A percentile compares a stretch with the other conserved stretches of the same genome.
Evolutionary conservation across 2,888 invertebrate genomes (phyloP).

Genomic region (Ptychoptera albimana): DNA sequence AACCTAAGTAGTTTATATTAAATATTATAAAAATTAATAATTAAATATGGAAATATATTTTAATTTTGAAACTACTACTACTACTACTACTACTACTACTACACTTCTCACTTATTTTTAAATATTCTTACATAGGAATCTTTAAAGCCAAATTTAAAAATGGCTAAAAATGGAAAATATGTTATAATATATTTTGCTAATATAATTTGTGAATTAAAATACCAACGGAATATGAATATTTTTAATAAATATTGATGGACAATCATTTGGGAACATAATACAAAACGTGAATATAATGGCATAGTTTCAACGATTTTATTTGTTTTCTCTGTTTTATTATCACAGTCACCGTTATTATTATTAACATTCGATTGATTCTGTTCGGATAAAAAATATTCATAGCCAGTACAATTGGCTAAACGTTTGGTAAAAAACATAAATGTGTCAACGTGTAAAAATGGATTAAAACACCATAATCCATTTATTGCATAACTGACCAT

Average conservation of each 20-base stretch:
- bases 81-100: no score
- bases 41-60: no score
- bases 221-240: conserved; percentile 37
- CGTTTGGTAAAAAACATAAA: conserved; percentile 40
- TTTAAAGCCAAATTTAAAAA: conserved; percentile 43
- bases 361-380: conserved; percentile 23
- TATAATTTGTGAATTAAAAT: conserved; percentile 43
- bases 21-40: no score
- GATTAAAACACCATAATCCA: conserved; percentile 53
- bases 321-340: neutral
- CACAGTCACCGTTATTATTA: conserved; percentile 17
- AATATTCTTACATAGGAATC: conserved; percentile 45
- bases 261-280: conserved; percentile 21
- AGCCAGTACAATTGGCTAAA: conserved; percentile 40
- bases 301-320: conserved; percentile 9
- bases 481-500: conserved; percentile 47
- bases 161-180: conserved; percentile 52
- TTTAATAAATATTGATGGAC: conserved; percentile 29
- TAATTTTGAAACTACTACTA: no score
- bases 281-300: conserved; percentile 31
- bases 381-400: conserved; percentile 31
- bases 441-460: conserved; percentile 39
- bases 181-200: conserved; percentile 43
- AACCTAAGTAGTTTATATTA: no score
- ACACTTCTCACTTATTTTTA: conserved; percentile 9